A percentile compares a stretch with the other conserved stretches of the same genome.
Conservation (phyloP, 2,888 invertebrate species). For the Macaria liturata region DNA sequence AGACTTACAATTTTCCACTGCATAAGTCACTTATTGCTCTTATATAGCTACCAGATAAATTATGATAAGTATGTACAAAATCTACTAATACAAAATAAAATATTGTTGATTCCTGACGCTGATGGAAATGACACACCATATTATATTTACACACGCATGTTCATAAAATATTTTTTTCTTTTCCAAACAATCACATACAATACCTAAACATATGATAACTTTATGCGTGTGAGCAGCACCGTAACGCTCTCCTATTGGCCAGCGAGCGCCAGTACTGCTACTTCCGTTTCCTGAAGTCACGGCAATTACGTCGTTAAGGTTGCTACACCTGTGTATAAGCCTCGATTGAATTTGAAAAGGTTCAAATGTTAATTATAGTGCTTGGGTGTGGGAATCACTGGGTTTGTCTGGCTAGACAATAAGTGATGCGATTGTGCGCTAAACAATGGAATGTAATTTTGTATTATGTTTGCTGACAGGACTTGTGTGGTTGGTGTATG, state of each 20-base stretch:
- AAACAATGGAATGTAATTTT: slow-evolving; percentile 22
- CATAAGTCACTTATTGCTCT: too few species aligned
- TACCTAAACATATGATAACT: slow-evolving; percentile 18
- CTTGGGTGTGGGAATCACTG: slow-evolving; percentile 23
- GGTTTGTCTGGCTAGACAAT: slow-evolving; percentile 30
- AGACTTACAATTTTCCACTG: too few species aligned
- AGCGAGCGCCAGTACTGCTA: slow-evolving; percentile 27
- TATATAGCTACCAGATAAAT: too few species aligned
- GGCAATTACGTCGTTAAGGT: slow-evolving; percentile 58
- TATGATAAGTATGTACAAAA: too few species aligned
- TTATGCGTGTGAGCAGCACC: slow-evolving; percentile 45
- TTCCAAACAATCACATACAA: slow-evolving; percentile 10
- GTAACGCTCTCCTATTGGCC: slow-evolving; percentile 68
- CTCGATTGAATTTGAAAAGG: slow-evolving; percentile 34
- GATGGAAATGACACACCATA: too few species aligned
- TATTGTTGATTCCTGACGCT: too few species aligned
- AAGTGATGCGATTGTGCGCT: slow-evolving; percentile 34
- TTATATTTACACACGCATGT: too few species aligned
- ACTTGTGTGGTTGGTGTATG: too few species aligned
- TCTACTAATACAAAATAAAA: too few species aligned
- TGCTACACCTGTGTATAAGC: slow-evolving; percentile 63
- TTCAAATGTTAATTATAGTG: slow-evolving; percentile 16
- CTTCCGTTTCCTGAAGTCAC: slow-evolving; percentile 77
- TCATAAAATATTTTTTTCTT: too few species aligned
- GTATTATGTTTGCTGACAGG: background rate